phyloP scores from a whole-genome alignment of 37 sponge, comb jelly and placozoan species.

The Theonella swinhoei region DNA sequence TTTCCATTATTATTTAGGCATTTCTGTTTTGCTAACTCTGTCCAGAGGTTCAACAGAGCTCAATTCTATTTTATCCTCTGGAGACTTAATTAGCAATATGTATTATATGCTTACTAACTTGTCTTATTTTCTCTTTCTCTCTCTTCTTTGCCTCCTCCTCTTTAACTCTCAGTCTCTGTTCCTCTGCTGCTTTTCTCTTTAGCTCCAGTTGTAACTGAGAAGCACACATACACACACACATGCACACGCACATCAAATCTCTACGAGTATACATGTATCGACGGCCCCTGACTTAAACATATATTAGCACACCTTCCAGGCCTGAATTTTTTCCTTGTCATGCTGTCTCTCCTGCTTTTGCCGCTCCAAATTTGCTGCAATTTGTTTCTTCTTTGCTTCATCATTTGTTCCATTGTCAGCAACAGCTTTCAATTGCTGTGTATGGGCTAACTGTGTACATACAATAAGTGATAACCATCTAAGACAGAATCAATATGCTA shows the following conservation, averaged over 20 bases:
- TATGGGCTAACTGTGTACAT: neutral
- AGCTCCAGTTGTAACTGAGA: conserved; percentile 1
- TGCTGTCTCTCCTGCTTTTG: neutral
- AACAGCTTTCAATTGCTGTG: neutral
- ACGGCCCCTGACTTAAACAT: too few relatives aligned
- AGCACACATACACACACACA: conserved; percentile 1
- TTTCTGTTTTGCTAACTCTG: too few relatives aligned
- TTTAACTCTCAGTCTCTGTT: conserved; percentile 14
- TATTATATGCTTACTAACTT: too few relatives aligned
- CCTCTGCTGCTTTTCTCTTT: conserved; percentile 12
- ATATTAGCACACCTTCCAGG: conserved; percentile 29
- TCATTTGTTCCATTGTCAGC: neutral
- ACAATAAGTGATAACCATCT: too few relatives aligned
- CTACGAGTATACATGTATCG: too few relatives aligned
- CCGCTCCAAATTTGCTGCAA: neutral
- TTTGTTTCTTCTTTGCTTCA: neutral
- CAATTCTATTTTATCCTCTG: too few relatives aligned
- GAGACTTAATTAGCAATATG: too few relatives aligned
- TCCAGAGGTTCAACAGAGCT: too few relatives aligned
- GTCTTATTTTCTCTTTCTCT: conserved; percentile 41
- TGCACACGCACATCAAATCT: conserved; percentile 18
- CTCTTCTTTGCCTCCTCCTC: neutral
- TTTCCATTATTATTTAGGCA: too few relatives aligned
- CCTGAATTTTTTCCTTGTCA: conserved; percentile 9
- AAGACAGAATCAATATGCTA: too few relatives aligned